Percentiles rank a stretch among this genome's conserved stretches.
Evolutionary conservation across 2,888 invertebrate species (phyloP).

Genomic region (Leucoma salicis): DNA sequence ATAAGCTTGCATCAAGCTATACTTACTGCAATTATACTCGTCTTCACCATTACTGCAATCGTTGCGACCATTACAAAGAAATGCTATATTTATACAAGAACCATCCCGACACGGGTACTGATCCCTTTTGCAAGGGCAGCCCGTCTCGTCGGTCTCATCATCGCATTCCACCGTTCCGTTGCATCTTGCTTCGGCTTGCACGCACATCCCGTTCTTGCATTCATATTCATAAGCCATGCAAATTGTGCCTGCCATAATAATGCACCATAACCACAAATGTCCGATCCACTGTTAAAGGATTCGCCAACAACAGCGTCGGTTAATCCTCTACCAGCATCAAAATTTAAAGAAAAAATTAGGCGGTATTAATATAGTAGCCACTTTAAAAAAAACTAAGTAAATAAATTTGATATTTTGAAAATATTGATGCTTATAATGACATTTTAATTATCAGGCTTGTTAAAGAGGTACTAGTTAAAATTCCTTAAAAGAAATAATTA

Average conservation of each 20-base stretch:
- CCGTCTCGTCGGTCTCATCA: slow-evolving; percentile 73
- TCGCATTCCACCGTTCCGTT: slow-evolving; percentile 77
- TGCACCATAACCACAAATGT: slow-evolving; percentile 62
- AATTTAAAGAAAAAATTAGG: not conserved
- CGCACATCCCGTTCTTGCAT: slow-evolving; percentile 85
- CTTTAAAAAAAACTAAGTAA: not conserved
- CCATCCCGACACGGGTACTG: slow-evolving; percentile 84
- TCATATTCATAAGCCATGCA: slow-evolving; percentile 83
- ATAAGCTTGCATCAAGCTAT: slow-evolving; percentile 20
- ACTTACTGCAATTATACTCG: slow-evolving; percentile 80
- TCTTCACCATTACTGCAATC: slow-evolving; percentile 85
- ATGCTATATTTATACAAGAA: slow-evolving; percentile 83
- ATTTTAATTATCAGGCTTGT: not conserved
- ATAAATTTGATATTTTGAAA: not conserved
- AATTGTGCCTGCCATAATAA: slow-evolving; percentile 70
- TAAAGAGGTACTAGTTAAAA: too few species aligned
- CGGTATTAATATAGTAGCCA: not conserved
- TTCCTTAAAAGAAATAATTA: not conserved
- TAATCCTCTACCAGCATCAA: slow-evolving; percentile 18
- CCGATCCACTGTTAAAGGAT: slow-evolving; percentile 35
- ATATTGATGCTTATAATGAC: not conserved
- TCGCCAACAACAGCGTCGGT: slow-evolving; percentile 1
- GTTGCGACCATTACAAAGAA: slow-evolving; percentile 83
- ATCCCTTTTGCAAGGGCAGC: slow-evolving; percentile 71
- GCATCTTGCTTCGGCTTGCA: slow-evolving; percentile 75